These are phyloP conservation scores for Brachirus orientalis DNA, from an alignment of 2,113 vertebrate genomes.

Conservation along the genomic window DNA sequence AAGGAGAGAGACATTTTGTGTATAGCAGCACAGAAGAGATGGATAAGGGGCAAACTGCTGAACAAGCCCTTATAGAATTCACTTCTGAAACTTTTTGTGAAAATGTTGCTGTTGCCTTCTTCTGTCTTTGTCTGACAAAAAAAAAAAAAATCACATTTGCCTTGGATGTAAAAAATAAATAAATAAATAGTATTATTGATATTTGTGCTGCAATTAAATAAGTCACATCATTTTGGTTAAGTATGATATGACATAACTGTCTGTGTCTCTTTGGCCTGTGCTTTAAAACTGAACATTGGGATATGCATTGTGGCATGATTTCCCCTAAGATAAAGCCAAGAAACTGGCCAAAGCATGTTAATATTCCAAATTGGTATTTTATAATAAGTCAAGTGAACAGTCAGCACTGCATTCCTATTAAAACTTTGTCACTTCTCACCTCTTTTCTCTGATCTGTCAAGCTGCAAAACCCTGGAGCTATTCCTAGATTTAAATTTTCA, in stretches of 20 bases:
- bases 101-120: too few relatives aligned
- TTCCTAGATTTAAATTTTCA: constrained; percentile 10
- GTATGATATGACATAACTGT: neutral
- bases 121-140: too few relatives aligned
- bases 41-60: too few relatives aligned
- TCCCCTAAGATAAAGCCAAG: constrained; percentile 11
- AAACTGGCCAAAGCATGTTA: constrained; percentile 39
- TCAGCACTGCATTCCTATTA: constrained; percentile 51
- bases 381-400: constrained; percentile 38
- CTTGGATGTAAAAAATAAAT: too few relatives aligned
- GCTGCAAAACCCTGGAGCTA: constrained; percentile 9
- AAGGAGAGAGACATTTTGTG: too few relatives aligned
- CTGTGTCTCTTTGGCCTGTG: neutral
- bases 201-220: too few relatives aligned
- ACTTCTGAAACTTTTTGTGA: too few relatives aligned
- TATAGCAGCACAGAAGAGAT: too few relatives aligned
- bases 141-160: too few relatives aligned
- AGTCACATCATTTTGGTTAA: too few relatives aligned
- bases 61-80: too few relatives aligned
- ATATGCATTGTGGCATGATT: constrained; percentile 10
- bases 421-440: constrained; percentile 30
- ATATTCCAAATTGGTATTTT: constrained; percentile 49
- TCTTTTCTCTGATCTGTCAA: constrained; percentile 31
- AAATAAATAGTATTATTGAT: too few relatives aligned
- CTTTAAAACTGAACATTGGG: constrained; percentile 12